These are phyloP conservation scores for Tympanuchus pallidicinctus DNA, from an alignment of 2,113 vertebrate species.

Conservation along the genomic window DNA sequence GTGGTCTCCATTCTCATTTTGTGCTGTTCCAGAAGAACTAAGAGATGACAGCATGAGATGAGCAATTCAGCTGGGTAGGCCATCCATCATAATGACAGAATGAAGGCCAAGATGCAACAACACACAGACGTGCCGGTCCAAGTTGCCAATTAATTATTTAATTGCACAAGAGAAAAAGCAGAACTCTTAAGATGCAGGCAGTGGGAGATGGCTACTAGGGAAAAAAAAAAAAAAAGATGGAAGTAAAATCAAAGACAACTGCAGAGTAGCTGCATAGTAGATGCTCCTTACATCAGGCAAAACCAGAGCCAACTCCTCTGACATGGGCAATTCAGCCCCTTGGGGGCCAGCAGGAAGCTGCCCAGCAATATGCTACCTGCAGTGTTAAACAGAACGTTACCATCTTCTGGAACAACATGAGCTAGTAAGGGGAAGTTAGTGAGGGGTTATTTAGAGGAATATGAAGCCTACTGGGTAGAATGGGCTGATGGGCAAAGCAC, in stretches of 20 bases:
- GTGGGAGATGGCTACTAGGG: neutral
- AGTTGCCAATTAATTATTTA: no score
- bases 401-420: neutral
- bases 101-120: no score
- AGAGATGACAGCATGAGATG: neutral
- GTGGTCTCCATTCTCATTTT: neutral
- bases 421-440: neutral
- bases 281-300: neutral
- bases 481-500: neutral
- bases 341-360: fast-evolving
- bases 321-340: neutral
- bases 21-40: neutral
- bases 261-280: neutral
- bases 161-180: no score
- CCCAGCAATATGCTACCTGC: neutral
- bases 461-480: neutral
- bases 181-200: neutral
- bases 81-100: neutral
- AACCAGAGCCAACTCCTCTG: neutral
- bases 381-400: neutral
- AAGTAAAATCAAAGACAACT: neutral
- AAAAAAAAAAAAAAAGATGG: neutral
- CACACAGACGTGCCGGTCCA: no score
- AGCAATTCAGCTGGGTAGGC: neutral
- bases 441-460: neutral